phyloP scores from a whole-genome alignment of 2,113 vertebrate species.

The Heterochromis multidens region DNA sequence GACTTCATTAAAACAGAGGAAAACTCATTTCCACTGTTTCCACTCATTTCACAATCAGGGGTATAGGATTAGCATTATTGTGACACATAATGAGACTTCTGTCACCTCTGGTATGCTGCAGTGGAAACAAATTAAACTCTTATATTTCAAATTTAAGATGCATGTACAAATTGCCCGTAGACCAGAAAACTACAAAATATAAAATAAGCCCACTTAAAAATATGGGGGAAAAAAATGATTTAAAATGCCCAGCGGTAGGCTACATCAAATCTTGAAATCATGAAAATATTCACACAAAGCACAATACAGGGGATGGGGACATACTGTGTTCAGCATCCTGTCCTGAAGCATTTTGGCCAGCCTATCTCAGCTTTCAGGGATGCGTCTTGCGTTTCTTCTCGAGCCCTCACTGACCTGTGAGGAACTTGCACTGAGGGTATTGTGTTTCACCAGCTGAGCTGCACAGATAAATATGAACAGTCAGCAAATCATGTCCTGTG shows the following conservation, averaged over 20 bases:
- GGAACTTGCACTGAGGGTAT: constrained; percentile 21
- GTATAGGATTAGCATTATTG: background rate
- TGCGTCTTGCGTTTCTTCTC: background rate
- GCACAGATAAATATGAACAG: constrained; percentile 16
- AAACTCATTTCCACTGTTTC: background rate
- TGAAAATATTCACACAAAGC: background rate
- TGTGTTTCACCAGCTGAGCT: constrained; percentile 26
- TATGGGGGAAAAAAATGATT: background rate
- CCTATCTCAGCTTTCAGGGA: background rate
- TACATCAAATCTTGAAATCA: background rate
- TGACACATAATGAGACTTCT: background rate
- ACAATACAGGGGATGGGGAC: background rate
- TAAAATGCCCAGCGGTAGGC: background rate
- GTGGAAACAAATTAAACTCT: background rate
- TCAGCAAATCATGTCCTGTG: constrained; percentile 20
- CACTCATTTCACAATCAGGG: background rate
- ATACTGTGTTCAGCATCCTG: background rate
- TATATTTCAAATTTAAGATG: background rate
- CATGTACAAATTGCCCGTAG: background rate
- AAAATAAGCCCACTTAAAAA: background rate
- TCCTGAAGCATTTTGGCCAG: background rate
- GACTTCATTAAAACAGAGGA: background rate
- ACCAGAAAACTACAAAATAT: background rate
- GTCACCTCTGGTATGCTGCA: background rate
- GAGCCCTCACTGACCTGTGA: background rate